Conservation (phyloP, 1,140 invertebrate genomes). For the Hyles euphorbiae region DNA sequence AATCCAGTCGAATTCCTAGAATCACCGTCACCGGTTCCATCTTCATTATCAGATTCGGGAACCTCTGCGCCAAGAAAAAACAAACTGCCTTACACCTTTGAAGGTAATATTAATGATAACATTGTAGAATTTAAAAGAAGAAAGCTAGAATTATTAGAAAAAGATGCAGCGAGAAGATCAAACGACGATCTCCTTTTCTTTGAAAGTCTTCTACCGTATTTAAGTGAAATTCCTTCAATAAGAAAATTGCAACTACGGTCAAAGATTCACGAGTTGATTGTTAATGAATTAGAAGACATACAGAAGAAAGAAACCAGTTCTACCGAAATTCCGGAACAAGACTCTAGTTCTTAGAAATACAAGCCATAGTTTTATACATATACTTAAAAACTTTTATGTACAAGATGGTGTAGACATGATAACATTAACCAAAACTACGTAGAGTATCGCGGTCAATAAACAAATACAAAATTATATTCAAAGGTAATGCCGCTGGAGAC, state of each 20-base stretch:
- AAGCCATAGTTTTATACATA: no score
- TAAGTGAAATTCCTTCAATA: slow-evolving; percentile 17
- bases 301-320: not conserved
- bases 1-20: not conserved
- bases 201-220: slow-evolving; percentile 21
- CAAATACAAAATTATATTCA: no score
- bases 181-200: slow-evolving; percentile 23
- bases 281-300: slow-evolving; percentile 10
- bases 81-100: not conserved
- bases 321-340: not conserved
- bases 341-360: not conserved
- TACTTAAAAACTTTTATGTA: no score
- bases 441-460: no score
- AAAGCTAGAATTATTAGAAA: slow-evolving; percentile 4
- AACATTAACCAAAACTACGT: no score
- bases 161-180: not conserved
- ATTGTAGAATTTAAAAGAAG: slow-evolving; percentile 1
- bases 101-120: not conserved
- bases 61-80: not conserved
- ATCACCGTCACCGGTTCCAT: not conserved
- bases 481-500: no score
- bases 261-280: slow-evolving; percentile 23
- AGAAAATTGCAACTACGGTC: slow-evolving; percentile 17
- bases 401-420: no score
- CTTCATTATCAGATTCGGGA: not conserved